Percentiles rank a stretch among this genome's conserved stretches.
Conservation (phyloP, 2,113 vertebrate genomes). For the Megaceryle torquata region DNA sequence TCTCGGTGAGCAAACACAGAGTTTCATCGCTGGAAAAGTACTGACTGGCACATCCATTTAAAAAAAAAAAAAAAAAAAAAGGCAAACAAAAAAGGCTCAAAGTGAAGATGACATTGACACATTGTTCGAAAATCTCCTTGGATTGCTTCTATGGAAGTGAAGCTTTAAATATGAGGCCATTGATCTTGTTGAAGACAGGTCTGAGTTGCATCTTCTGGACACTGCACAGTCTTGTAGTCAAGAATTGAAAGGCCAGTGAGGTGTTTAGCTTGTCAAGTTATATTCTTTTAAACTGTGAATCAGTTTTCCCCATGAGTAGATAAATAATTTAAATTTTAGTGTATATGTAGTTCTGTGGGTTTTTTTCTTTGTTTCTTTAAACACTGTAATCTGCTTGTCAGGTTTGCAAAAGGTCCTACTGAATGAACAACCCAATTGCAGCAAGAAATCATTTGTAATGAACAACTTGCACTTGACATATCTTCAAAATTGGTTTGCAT, state of each 20-base stretch:
- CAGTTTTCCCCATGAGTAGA: not conserved
- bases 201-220: conserved; percentile 69
- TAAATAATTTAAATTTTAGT: not conserved
- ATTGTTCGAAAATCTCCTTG: conserved; percentile 69
- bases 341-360: not conserved
- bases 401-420: not conserved
- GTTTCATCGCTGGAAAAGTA: conserved; percentile 70
- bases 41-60: conserved; percentile 55
- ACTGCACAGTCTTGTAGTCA: conserved; percentile 66
- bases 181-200: conserved; percentile 75
- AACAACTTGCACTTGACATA: not conserved
- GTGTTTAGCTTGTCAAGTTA: conserved; percentile 56
- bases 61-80: not conserved
- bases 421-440: not conserved
- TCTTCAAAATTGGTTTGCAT: conserved; percentile 9
- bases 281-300: conserved; percentile 13
- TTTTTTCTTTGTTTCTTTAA: not conserved
- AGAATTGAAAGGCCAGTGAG: conserved; percentile 65
- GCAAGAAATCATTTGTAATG: not conserved
- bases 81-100: conserved; percentile 30
- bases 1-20: conserved; percentile 74
- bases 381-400: conserved; percentile 1
- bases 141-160: conserved; percentile 74
- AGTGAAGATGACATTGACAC: conserved; percentile 70
- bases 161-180: conserved; percentile 64